Base-by-base conservation (phyloP, 92 coral and sea anemone species). In the Parazoanthus atlanticus region DNA sequence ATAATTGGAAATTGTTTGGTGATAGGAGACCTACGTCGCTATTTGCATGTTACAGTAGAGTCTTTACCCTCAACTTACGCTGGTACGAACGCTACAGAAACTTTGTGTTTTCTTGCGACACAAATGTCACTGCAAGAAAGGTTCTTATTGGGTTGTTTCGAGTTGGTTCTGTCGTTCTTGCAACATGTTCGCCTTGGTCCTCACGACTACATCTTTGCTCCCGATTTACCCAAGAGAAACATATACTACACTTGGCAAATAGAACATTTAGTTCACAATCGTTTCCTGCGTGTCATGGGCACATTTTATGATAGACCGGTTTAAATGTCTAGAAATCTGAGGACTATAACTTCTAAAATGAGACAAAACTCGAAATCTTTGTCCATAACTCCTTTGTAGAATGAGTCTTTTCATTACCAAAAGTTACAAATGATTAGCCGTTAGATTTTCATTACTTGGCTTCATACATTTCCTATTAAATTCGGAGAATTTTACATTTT, bases 11-110 rank as follows among this genome's bases (percentile, higher is more conserved):
- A 65, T 28, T 33, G 47, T 65, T 36, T 81, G 19, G 75, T 81
- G 47, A 81, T n/a, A n/a, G n/a, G n/a, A n/a, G 2, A 11, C 31
- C 12, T 82, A n/a, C 23, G 33, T 82, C 4, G 58, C 58, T 25
- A 66, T 66, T 66, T 76, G 86, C 21, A n/a, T n/a, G n/a, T 5
- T 82, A 82, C 33, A 82, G 75, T 29, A 65, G 86, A 13, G 61
- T 36, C 15, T 82, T 56, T 15, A 82, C 86, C 1, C 76, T 82
- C 23, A 64, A 76, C n/a, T 19, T 82, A 9, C 76, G 66, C 0
- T 82, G 76, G 29, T 82, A 82, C 13, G 86, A 82, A 16, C 86
- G 86, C 23, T 82, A 82, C 76, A 64, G 86, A 43, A 66, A 66
- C 23, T 82, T 82, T 40, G 86, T 82, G 29, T 66, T 36, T 66